A percentile compares a stretch with the other conserved stretches of the same genome.
These are phyloP conservation scores for Phthorimaea operculella DNA, from an alignment of 1,140 invertebrate genomes.

Conservation along the genomic window DNA sequence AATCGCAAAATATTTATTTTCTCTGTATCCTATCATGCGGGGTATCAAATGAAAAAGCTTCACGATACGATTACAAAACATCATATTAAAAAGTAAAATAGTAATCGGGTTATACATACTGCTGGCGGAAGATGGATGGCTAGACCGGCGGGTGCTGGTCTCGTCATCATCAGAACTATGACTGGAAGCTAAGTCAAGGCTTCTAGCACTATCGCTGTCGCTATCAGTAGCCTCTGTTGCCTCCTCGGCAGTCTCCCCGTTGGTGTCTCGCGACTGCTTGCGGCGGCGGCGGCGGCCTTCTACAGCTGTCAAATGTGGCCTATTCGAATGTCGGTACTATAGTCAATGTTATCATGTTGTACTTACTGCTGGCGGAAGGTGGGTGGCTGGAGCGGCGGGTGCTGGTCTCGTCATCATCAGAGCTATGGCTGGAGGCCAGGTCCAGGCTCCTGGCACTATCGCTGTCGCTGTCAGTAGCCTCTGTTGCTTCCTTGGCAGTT, in stretches of 20 bases:
- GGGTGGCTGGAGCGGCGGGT: constrained; percentile 39
- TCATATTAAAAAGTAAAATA: too few relatives aligned
- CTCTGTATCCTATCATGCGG: too few relatives aligned
- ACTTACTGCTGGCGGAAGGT: constrained; percentile 35
- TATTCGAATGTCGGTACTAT: too few relatives aligned
- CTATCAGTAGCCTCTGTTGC: constrained; percentile 71
- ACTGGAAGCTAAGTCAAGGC: constrained; percentile 92
- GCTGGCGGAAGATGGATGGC: constrained; percentile 34
- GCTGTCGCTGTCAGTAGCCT: too few relatives aligned
- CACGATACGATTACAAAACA: too few relatives aligned
- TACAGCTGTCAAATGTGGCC: too few relatives aligned
- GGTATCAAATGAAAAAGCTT: too few relatives aligned
- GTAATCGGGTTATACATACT: constrained; percentile 32
- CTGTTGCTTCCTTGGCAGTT: constrained; percentile 68
- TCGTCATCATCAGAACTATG: constrained; percentile 96
- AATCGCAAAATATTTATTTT: too few relatives aligned
- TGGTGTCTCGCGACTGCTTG: constrained; percentile 22
- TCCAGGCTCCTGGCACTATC: constrained; percentile 89
- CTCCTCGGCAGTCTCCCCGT: constrained; percentile 34
- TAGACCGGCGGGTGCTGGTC: constrained; percentile 44
- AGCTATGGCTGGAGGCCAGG: constrained; percentile 94
- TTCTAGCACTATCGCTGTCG: constrained; percentile 84
- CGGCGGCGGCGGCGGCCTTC: constrained; percentile 58
- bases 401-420: constrained; percentile 87
- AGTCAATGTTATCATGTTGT: too few relatives aligned